Base-by-base conservation (phyloP, 1,140 invertebrate species). In the Steinernema feltiae region DNA sequence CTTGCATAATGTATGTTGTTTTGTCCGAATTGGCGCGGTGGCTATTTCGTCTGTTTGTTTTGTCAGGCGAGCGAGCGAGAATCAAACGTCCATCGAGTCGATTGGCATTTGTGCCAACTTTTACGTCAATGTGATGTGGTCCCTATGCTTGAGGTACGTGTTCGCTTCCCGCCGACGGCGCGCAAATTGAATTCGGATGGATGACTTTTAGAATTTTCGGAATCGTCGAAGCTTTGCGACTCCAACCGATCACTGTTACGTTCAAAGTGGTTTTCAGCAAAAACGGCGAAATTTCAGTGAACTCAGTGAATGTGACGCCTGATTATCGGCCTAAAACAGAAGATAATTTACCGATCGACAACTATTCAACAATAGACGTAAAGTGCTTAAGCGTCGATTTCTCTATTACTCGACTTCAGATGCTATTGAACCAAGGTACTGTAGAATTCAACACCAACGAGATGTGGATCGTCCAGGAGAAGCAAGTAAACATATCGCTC, bases 51-150 rank as follows among this genome's bases (percentile, higher is more conserved):
- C 24, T 63, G 53, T 63, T 63, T 63, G 53, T 63, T 63, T 63
- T 63, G 53, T 63, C 53, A 63, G 53, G 53, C 53, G 53, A 27
- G 53, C 53, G 53, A 27, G 24, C 53, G 24, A 21, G 53, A 63
- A 63, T 63, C 53, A 63, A 63, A 27, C 53, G 53, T 63, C 24
- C 15, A 63, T 17, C 53, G 15, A 27, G 53, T 17, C 3, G 12
- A 63, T 27, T n/a, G 53, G 53, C 53, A 63, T 63, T 63, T 63
- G 15, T 21, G 53, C 24, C 53, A 27, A 63, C 24, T 63, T 63
- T 15, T 63, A 27, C 53, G 53, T 3, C 53, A 7, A 7, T 41
- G 53, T 3, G 15, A 63, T 63, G 53, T 63, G 53, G 53, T 63
- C 53, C 15, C 53, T 63, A 17, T 63, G 53, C 24, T 21, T 63